Conservation (phyloP, 2,888 invertebrate species). For the Morpho helenor region DNA sequence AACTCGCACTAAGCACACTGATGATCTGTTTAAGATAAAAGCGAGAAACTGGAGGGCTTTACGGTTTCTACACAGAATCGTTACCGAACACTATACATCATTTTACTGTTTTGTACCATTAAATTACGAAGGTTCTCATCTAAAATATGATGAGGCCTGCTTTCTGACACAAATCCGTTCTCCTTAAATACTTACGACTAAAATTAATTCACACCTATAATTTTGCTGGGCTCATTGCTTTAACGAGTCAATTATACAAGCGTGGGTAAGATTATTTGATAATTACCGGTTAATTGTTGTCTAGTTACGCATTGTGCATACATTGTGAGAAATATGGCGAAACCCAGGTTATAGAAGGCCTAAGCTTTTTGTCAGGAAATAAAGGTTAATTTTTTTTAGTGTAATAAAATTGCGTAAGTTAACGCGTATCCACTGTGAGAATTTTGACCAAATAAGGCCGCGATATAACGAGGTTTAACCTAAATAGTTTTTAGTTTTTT, state of each 20-base stretch:
- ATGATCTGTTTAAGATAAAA: no score
- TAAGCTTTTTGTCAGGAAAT: neutral
- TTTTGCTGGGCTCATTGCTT: constrained; percentile 26
- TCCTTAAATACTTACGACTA: neutral
- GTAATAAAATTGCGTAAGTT: neutral
- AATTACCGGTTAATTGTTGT: constrained; percentile 37
- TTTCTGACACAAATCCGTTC: neutral
- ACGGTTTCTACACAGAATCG: no score
- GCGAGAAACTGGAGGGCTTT: no score
- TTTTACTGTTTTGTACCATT: no score
- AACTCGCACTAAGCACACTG: no score
- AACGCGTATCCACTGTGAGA: no score
- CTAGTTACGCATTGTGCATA: constrained; percentile 19
- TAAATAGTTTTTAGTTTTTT: no score
- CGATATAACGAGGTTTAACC: no score
- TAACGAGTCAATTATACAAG: constrained; percentile 53
- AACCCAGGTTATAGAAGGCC: constrained; percentile 1
- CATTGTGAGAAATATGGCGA: constrained; percentile 20
- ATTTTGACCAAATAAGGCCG: no score
- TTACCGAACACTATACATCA: no score
- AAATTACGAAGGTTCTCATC: no score
- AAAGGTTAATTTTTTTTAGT: neutral
- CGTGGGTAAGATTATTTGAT: constrained; percentile 45
- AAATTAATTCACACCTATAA: constrained; percentile 18
- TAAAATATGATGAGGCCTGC: neutral